These are phyloP conservation scores for Alca torda DNA, from an alignment of 2,797 vertebrate genomes.

Conservation along the genomic window DNA sequence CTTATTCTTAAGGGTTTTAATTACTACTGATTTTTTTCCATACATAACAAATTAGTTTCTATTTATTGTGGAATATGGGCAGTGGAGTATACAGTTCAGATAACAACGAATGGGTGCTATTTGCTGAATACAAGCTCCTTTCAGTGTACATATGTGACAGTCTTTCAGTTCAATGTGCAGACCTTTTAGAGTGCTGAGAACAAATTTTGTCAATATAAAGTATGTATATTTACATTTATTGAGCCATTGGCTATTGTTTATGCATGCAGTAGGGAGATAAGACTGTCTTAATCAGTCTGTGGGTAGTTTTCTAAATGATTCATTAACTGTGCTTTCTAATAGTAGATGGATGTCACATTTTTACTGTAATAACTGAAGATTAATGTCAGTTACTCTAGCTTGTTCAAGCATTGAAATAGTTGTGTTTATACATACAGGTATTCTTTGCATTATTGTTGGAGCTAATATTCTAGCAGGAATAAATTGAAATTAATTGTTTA, in stretches of 20 bases:
- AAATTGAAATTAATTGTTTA: not conserved
- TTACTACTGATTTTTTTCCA: not conserved
- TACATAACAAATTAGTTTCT: not conserved
- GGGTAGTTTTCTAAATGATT: conserved; percentile 67
- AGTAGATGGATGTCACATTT: conserved; percentile 59
- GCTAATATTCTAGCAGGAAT: not conserved
- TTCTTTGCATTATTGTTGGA: not conserved
- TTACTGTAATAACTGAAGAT: conserved; percentile 54
- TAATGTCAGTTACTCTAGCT: conserved; percentile 23
- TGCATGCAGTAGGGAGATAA: conserved; percentile 65
- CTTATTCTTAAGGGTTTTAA: not conserved
- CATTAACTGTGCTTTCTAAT: conserved; percentile 65
- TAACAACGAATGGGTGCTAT: not conserved
- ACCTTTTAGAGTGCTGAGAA: not conserved
- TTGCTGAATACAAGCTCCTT: not conserved
- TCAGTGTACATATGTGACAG: not conserved
- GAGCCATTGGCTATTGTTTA: conserved; percentile 66
- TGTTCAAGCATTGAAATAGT: conserved; percentile 14
- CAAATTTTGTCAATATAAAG: conserved; percentile 28
- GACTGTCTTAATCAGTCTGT: conserved; percentile 45
- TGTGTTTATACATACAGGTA: conserved; percentile 32
- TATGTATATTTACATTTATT: conserved; percentile 54
- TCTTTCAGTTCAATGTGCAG: not conserved
- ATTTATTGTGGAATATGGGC: not conserved
- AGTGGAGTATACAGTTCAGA: not conserved